Base-by-base conservation (phyloP, 2,888 invertebrate genomes). In the Criorhina ranunculi region DNA sequence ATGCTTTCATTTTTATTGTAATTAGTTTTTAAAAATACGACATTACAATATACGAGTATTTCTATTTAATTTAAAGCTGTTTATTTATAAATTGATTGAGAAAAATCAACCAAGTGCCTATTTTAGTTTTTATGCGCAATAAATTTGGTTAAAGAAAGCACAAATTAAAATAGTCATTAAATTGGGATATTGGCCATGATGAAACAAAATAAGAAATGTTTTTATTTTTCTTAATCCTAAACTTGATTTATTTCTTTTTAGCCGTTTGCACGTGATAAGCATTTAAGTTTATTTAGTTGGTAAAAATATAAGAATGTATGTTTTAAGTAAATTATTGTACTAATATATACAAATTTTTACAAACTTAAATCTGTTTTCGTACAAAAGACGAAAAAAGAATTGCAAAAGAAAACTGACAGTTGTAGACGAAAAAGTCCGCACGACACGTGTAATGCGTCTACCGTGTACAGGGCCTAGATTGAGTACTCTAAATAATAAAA, bases 71-170 rank as follows among this genome's bases (percentile, higher is more conserved):
- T 24, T 24, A 44, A 19, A 7, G 17, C 17, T 57, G 24, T 57
- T 24, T 40, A 33, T 46, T 62, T 62, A 17, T 46, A 60, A 33
- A 46, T 46, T 11, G 46, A 64, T 12, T 12, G n/a, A 9, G n/a
- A 9, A n/a, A 64, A 17, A 19, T 49, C 12, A 12, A 8, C 19
- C 12, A 35, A 64, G 24, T 12, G 37, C 12, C 11, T 24, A 35
- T 35, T 37, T 49, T 17, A 15, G 8, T 64, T 19, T 51, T 64
- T 19, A 49, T 35, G 35, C 49, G 64, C 33, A 49, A 49, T 46
- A 17, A 64, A 29, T 2, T 11, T 46, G 17, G 11, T 59, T 37
- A 19, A 37, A 29, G 24, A 59, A 59, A n/a, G 8, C 12, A 29
- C 1, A 40, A 59, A 42, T 42, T 11, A 24, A 40, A 37, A 57